These are phyloP conservation scores for Siniperca knerii DNA, from an alignment of 2,113 vertebrate genomes.

Conservation along the genomic window DNA sequence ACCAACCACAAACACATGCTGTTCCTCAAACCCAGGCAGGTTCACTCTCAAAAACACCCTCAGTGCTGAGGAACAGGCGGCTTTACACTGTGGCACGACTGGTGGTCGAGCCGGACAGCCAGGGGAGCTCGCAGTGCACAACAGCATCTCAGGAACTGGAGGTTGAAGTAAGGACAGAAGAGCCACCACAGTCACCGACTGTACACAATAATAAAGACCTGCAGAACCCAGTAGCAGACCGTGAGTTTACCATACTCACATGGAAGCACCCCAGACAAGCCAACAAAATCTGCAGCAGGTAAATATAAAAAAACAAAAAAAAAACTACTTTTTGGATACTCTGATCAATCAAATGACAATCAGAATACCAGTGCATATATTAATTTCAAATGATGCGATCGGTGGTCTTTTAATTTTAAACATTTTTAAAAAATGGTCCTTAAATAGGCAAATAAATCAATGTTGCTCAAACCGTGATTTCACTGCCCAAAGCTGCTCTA, in stretches of 20 bases:
- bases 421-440: neutral
- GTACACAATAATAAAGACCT: slow-evolving; percentile 45
- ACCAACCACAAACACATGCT: slow-evolving; percentile 45
- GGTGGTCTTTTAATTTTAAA: too few species aligned
- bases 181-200: slow-evolving; percentile 6
- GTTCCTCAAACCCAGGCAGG: neutral
- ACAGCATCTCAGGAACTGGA: slow-evolving; percentile 54
- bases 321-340: neutral
- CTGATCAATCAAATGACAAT: neutral
- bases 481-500: neutral
- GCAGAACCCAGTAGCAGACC: slow-evolving; percentile 62
- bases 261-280: neutral
- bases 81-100: slow-evolving; percentile 83
- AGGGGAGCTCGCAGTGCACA: slow-evolving; percentile 59
- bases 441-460: too few species aligned
- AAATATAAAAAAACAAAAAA: neutral
- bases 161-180: slow-evolving; percentile 16
- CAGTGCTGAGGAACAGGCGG: neutral
- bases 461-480: neutral
- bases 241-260: neutral
- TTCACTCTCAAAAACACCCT: neutral
- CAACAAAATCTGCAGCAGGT: slow-evolving; percentile 3
- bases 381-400: neutral
- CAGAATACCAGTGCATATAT: too few species aligned
- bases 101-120: slow-evolving; percentile 85